These are phyloP conservation scores for Chrysolina americana DNA, from an alignment of 2,888 invertebrate genomes.

Conservation along the genomic window DNA sequence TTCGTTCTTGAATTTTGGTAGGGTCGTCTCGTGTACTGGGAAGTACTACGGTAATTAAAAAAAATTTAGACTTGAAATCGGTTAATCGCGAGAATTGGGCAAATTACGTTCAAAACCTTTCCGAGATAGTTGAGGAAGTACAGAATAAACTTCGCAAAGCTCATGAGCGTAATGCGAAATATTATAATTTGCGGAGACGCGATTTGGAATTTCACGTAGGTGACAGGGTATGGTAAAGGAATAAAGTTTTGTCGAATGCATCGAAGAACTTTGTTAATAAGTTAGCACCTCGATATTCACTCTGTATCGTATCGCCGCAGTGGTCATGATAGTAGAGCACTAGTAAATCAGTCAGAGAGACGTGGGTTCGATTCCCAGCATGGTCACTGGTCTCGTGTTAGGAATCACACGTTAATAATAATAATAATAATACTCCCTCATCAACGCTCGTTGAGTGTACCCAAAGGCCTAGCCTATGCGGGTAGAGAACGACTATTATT, in stretches of 20 bases:
- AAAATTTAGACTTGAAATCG: not conserved
- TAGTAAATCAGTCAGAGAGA: too few relatives aligned
- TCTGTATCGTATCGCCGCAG: too few relatives aligned
- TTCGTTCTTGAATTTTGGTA: too few relatives aligned
- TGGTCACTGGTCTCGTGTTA: too few relatives aligned
- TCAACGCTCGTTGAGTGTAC: too few relatives aligned
- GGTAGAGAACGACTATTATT: too few relatives aligned
- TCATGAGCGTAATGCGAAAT: constrained; percentile 9
- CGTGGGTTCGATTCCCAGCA: too few relatives aligned
- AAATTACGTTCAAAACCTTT: not conserved
- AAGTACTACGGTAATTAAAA: not conserved
- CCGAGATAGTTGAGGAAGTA: not conserved
- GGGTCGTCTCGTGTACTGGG: too few relatives aligned
- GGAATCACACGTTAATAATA: too few relatives aligned
- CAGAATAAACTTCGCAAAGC: constrained; percentile 11
- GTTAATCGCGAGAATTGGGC: not conserved
- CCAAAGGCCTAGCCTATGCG: too few relatives aligned
- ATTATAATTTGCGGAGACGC: constrained; percentile 19
- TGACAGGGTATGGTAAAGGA: constrained; percentile 7
- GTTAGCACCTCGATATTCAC: constrained; percentile 9
- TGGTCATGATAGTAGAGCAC: too few relatives aligned
- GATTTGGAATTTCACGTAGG: constrained; percentile 13
- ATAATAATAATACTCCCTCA: too few relatives aligned
- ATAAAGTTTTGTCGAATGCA: constrained; percentile 1
- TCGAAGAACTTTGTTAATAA: constrained; percentile 16